phyloP scores from a whole-genome alignment of 2,888 invertebrate genomes.

The Liodrosophila aerea region DNA sequence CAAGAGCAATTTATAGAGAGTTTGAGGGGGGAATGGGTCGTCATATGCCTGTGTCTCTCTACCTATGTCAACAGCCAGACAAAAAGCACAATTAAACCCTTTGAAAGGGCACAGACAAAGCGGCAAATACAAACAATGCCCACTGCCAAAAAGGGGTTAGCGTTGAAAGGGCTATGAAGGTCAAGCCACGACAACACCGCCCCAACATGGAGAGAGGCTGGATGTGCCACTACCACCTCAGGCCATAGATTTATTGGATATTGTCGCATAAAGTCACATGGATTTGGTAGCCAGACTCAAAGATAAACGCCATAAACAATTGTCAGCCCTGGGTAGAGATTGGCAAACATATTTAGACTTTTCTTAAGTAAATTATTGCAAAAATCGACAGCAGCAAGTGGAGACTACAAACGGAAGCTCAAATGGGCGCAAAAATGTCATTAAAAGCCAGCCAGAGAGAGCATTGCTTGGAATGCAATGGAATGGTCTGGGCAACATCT shows the following conservation, averaged over 20 bases:
- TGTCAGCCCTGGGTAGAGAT: constrained; percentile 25
- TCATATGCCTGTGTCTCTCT: constrained; percentile 14
- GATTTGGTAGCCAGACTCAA: constrained; percentile 61
- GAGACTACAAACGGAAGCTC: constrained; percentile 56
- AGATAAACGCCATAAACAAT: constrained; percentile 75
- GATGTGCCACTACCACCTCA: constrained; percentile 13
- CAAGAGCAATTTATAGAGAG: neutral
- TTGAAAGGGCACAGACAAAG: constrained; percentile 59
- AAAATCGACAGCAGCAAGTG: constrained; percentile 51
- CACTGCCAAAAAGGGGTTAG: constrained; percentile 27
- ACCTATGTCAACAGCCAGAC: constrained; percentile 69
- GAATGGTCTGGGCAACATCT: constrained; percentile 1
- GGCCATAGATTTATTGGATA: constrained; percentile 74
- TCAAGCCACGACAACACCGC: constrained; percentile 35
- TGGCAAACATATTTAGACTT: constrained; percentile 59
- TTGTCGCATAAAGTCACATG: constrained; percentile 71
- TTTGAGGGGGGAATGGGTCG: constrained; percentile 30
- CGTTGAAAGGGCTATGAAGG: constrained; percentile 49
- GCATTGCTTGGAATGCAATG: too few species aligned
- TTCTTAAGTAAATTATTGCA: constrained; percentile 75
- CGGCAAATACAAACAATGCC: constrained; percentile 56
- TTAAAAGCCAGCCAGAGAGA: constrained; percentile 58
- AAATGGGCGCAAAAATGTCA: constrained; percentile 77
- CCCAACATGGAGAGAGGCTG: neutral
- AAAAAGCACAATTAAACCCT: constrained; percentile 75